Conservation (phyloP, 1,140 invertebrate genomes). For the Hylaeus anthracinus region DNA sequence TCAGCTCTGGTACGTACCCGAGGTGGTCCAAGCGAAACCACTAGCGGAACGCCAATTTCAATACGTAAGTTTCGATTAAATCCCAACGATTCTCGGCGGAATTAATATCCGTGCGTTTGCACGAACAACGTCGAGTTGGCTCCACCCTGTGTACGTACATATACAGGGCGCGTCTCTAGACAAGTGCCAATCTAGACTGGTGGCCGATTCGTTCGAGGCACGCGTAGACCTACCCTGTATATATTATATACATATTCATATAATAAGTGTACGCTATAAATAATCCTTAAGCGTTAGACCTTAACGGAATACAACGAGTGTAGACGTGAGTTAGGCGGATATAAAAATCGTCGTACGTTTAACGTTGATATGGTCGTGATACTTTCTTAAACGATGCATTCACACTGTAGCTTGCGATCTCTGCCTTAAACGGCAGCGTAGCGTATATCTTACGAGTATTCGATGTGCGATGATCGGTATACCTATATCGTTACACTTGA, state of each 20-base stretch:
- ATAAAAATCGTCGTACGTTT: slow-evolving; percentile 51
- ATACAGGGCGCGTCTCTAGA: too few relatives aligned
- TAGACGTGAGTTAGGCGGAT: slow-evolving; percentile 50
- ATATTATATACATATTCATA: slow-evolving; percentile 14
- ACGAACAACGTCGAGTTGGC: too few relatives aligned
- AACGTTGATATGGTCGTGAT: slow-evolving; percentile 66
- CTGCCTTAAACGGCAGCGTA: slow-evolving; percentile 38
- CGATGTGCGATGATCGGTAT: slow-evolving; percentile 61
- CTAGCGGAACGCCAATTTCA: neutral
- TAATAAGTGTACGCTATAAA: slow-evolving; percentile 48
- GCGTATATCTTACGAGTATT: slow-evolving; percentile 61
- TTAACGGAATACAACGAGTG: slow-evolving; percentile 45
- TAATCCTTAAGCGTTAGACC: slow-evolving; percentile 56
- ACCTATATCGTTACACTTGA: slow-evolving; percentile 59
- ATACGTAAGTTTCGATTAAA: too few relatives aligned
- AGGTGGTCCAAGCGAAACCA: neutral
- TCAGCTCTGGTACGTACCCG: neutral
- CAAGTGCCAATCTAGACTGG: too few relatives aligned
- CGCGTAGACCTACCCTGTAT: neutral
- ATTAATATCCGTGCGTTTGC: too few relatives aligned
- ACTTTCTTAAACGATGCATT: slow-evolving; percentile 66
- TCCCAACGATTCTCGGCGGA: too few relatives aligned
- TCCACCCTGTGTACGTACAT: too few relatives aligned
- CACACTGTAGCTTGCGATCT: slow-evolving; percentile 30
- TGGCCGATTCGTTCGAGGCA: too few relatives aligned